Conservation (phyloP, 2,113 vertebrate genomes). For the Piprites chloris region DNA sequence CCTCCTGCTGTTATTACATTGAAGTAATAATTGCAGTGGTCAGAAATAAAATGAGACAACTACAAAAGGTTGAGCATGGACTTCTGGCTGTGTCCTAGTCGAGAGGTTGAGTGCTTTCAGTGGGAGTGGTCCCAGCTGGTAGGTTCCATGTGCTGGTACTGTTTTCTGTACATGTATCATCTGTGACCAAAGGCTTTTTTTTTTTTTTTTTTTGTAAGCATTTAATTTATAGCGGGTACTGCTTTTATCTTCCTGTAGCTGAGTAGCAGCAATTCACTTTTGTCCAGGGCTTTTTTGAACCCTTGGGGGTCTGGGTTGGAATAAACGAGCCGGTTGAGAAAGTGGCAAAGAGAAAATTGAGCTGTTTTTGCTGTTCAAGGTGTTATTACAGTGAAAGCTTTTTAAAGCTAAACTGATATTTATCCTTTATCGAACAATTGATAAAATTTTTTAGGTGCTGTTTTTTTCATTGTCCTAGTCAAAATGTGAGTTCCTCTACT, state of each 20-base stretch:
- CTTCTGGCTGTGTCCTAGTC: not conserved
- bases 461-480: not conserved
- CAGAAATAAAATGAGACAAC: not conserved
- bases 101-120: not conserved
- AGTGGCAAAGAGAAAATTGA: not conserved
- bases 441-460: not conserved
- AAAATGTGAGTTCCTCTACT: slow-evolving; percentile 7
- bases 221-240: not conserved
- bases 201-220: not conserved
- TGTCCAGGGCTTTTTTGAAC: not conserved
- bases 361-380: not conserved
- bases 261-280: not conserved
- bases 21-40: not conserved
- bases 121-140: not conserved
- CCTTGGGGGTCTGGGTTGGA: not conserved
- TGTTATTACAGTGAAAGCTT: not conserved
- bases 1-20: not conserved
- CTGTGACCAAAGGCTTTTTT: not conserved
- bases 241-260: not conserved
- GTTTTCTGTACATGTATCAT: not conserved
- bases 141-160: not conserved
- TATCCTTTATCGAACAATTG: not conserved
- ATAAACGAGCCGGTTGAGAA: not conserved
- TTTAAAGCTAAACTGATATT: not conserved
- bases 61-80: not conserved